These are phyloP conservation scores for Diuraphis noxia DNA, from an alignment of 1,140 invertebrate species.

Conservation along the genomic window DNA sequence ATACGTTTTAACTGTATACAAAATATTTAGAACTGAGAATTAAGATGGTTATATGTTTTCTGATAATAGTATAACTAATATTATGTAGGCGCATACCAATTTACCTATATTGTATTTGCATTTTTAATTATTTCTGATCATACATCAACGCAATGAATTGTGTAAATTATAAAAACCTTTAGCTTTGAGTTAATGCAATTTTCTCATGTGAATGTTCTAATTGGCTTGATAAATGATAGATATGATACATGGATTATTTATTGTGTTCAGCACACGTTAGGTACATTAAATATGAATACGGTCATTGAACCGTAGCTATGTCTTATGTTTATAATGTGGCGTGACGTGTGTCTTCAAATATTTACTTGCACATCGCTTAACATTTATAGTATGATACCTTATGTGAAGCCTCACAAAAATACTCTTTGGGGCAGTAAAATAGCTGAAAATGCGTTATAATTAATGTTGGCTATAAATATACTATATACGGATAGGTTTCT, in stretches of 20 bases:
- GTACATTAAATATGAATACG: too few relatives aligned
- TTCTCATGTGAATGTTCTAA: not conserved
- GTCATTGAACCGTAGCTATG: not conserved
- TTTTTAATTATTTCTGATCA: not conserved
- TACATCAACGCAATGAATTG: not conserved
- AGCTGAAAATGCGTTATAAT: not conserved
- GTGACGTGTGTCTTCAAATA: not conserved
- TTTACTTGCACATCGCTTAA: not conserved
- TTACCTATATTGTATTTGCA: not conserved
- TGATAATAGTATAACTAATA: not conserved
- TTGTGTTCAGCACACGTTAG: not conserved
- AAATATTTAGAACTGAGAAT: not conserved
- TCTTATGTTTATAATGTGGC: not conserved
- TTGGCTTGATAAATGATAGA: not conserved
- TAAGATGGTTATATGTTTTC: not conserved
- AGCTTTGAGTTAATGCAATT: too few relatives aligned
- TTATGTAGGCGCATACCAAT: not conserved
- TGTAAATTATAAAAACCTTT: not conserved
- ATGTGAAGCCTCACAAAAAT: not conserved
- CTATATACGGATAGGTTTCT: not conserved
- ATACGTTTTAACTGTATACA: not conserved
- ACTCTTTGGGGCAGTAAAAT: not conserved
- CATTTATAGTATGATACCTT: not conserved
- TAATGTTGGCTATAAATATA: not conserved
- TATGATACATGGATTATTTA: not conserved